Conservation (phyloP, 2,888 invertebrate genomes). For the Lepetodrilus schrolli region DNA sequence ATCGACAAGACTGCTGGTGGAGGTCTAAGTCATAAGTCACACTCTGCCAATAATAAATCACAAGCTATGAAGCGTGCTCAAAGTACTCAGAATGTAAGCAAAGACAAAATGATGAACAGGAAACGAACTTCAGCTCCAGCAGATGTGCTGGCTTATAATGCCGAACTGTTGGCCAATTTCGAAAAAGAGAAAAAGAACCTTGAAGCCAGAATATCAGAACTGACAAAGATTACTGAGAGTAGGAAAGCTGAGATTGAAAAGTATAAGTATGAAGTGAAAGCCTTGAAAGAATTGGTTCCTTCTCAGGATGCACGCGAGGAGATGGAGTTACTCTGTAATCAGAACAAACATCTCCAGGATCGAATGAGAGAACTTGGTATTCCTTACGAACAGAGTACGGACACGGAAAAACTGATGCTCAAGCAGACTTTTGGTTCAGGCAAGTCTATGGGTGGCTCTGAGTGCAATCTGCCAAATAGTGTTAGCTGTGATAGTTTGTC, state of each 20-base stretch:
- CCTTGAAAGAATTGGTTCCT: constrained; percentile 70
- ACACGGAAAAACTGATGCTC: constrained; percentile 75
- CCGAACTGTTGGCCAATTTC: constrained; percentile 74
- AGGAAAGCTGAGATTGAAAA: constrained; percentile 77
- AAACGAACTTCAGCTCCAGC: constrained; percentile 70
- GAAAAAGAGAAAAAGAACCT: constrained; percentile 75
- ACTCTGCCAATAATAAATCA: constrained; percentile 44
- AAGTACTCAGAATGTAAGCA: constrained; percentile 74
- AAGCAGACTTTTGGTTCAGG: constrained; percentile 46
- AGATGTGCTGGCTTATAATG: constrained; percentile 74
- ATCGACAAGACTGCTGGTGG: constrained; percentile 56
- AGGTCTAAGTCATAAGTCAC: constrained; percentile 31
- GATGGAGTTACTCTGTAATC: constrained; percentile 69
- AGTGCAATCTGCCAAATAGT: constrained; percentile 48
- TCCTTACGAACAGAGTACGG: constrained; percentile 75
- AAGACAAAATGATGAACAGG: constrained; percentile 57
- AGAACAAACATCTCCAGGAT: constrained; percentile 73
- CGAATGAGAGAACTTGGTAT: constrained; percentile 74
- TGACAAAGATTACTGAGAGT: constrained; percentile 75
- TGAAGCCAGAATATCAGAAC: constrained; percentile 75
- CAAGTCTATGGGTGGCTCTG: constrained; percentile 40
- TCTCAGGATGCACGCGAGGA: constrained; percentile 65
- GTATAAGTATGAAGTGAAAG: constrained; percentile 75
- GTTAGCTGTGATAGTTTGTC: constrained; percentile 68
- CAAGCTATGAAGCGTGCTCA: constrained; percentile 69